phyloP scores from a whole-genome alignment of 2,888 invertebrate genomes.

The Charanyca ferruginea region DNA sequence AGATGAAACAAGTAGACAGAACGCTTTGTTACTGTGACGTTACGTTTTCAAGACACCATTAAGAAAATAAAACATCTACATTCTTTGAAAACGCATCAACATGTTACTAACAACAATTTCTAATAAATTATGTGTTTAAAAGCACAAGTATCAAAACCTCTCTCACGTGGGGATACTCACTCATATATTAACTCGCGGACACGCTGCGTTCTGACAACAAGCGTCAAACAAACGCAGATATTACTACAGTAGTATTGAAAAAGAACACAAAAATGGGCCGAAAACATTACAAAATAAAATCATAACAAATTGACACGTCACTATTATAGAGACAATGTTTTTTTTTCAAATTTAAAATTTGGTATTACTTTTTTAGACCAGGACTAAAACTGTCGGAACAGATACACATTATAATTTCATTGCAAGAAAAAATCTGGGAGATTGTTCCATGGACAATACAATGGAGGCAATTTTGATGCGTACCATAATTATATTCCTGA shows the following conservation, averaged over 20 bases:
- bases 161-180: slow-evolving; percentile 70
- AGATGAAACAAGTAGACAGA: background rate
- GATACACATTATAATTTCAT: no score
- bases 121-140: background rate
- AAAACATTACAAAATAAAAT: background rate
- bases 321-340: no score
- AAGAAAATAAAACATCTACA: no score
- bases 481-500: no score
- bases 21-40: background rate
- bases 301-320: background rate
- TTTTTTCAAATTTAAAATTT: no score
- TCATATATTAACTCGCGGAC: slow-evolving; percentile 76
- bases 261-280: background rate
- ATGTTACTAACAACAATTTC: background rate
- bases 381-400: no score
- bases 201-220: slow-evolving; percentile 55
- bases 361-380: no score
- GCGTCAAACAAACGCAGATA: slow-evolving; percentile 21
- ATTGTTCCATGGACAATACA: no score
- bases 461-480: no score
- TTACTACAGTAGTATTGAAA: slow-evolving; percentile 24
- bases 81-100: no score
- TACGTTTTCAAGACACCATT: background rate
- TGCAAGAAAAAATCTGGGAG: no score
- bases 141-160: slow-evolving; percentile 71